phyloP scores from a whole-genome alignment of 2,888 invertebrate genomes.

The Tetramorium bicarinatum region DNA sequence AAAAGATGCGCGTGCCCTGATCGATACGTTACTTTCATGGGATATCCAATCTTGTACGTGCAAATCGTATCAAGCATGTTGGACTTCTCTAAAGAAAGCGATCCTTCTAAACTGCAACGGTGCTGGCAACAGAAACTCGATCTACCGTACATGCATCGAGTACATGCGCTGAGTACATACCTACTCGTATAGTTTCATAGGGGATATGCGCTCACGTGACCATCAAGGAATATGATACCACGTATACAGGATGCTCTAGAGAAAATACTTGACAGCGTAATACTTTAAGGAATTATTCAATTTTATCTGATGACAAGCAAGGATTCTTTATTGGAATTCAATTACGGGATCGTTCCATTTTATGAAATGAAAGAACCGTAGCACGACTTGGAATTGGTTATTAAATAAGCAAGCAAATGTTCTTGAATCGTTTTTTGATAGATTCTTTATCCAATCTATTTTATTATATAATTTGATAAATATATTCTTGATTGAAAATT shows the following conservation, averaged over 20 bases:
- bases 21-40: constrained; percentile 52
- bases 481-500: neutral
- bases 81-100: constrained; percentile 55
- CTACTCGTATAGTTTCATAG: constrained; percentile 50
- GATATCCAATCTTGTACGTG: constrained; percentile 57
- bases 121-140: constrained; percentile 47
- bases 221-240: constrained; percentile 41
- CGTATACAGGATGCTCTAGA: constrained; percentile 1
- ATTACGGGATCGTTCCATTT: neutral
- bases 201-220: constrained; percentile 38
- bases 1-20: constrained; percentile 48
- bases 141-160: constrained; percentile 23
- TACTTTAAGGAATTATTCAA: constrained; percentile 28
- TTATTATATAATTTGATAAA: neutral
- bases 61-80: constrained; percentile 51
- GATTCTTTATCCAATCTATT: neutral
- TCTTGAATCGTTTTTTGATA: neutral
- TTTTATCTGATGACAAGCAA: neutral
- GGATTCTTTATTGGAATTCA: neutral
- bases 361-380: neutral
- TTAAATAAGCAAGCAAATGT: neutral
- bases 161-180: constrained; percentile 39
- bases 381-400: too few relatives aligned
- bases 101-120: constrained; percentile 55
- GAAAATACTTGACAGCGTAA: constrained; percentile 36